These are phyloP conservation scores for Nyctibius grandis DNA, from an alignment of 2,797 vertebrate species.

Conservation along the genomic window DNA sequence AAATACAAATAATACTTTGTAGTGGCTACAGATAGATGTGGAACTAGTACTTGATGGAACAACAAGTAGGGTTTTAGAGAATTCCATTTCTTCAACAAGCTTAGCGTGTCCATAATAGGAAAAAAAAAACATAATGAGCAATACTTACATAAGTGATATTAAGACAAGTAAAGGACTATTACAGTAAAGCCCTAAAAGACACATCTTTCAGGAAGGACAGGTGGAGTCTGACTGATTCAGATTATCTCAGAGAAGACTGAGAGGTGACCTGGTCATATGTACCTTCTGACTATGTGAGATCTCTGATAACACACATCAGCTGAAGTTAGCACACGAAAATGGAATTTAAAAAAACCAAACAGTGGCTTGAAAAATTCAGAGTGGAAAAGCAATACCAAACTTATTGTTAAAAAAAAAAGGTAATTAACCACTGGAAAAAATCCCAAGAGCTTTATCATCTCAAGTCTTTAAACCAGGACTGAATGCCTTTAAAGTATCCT, in stretches of 20 bases:
- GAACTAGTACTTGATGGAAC: not conserved
- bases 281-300: not conserved
- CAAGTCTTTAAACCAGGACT: not conserved
- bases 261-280: not conserved
- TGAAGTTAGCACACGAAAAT: not conserved
- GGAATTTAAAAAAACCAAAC: not conserved
- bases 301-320: not conserved
- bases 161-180: not conserved
- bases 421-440: not conserved
- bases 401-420: not conserved
- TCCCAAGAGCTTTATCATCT: not conserved
- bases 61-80: not conserved
- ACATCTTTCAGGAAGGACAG: not conserved
- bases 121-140: not conserved
- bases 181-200: not conserved
- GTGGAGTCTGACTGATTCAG: not conserved
- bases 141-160: not conserved
- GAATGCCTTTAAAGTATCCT: not conserved
- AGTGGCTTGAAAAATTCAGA: not conserved
- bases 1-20: not conserved
- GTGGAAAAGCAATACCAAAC: not conserved
- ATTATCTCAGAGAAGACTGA: not conserved
- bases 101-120: not conserved
- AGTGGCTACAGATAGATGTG: not conserved
- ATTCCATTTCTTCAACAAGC: not conserved